phyloP scores from a whole-genome alignment of 2,888 invertebrate species.

The Noctua janthe region DNA sequence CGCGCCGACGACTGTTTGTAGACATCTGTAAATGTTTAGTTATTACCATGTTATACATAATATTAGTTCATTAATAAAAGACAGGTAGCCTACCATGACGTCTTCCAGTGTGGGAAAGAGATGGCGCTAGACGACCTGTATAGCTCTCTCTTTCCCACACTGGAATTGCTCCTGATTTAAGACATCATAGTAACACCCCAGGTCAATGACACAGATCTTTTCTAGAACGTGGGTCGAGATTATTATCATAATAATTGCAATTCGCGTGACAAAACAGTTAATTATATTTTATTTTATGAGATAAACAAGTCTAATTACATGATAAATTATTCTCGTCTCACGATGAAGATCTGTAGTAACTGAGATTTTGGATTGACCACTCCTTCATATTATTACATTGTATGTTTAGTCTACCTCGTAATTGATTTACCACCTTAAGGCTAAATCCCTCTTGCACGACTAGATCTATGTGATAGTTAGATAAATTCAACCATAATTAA shows the following conservation, averaged over 20 bases:
- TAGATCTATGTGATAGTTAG: not conserved
- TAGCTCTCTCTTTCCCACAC: too few relatives aligned
- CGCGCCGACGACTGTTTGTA: conserved; percentile 88
- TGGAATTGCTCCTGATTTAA: too few relatives aligned
- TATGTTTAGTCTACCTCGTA: not conserved
- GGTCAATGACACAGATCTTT: not conserved
- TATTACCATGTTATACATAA: conserved; percentile 25
- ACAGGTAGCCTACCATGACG: not conserved
- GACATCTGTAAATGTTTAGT: conserved; percentile 82
- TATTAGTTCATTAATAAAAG: conserved; percentile 3
- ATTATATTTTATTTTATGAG: too few relatives aligned
- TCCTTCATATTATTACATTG: too few relatives aligned
- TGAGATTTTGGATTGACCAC: not conserved
- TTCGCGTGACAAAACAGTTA: too few relatives aligned
- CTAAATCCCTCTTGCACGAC: not conserved
- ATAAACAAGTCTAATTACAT: not conserved
- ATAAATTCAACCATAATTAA: not conserved
- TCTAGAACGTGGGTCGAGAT: not conserved
- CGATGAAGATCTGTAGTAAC: not conserved
- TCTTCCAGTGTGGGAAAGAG: too few relatives aligned
- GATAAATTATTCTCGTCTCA: not conserved
- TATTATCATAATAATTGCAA: too few relatives aligned
- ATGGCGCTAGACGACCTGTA: too few relatives aligned
- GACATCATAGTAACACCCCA: too few relatives aligned
- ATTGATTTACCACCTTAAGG: not conserved